phyloP scores from a whole-genome alignment of 2,888 invertebrate species.

The Stegana nigrithorax region DNA sequence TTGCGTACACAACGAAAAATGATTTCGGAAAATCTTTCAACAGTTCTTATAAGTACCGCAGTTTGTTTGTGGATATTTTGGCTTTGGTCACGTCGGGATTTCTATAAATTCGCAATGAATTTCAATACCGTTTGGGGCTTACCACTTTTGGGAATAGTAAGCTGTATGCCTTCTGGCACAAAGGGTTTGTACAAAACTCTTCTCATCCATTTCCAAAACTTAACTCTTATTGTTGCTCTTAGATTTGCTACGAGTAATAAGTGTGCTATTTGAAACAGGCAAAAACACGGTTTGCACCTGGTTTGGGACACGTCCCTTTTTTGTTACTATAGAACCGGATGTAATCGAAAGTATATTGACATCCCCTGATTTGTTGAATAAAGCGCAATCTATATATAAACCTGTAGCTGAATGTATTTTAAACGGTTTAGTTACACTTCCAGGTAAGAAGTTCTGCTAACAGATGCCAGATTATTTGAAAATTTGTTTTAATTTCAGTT shows the following conservation, averaged over 20 bases:
- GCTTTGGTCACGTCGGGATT: conserved; percentile 5
- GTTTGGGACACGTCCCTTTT: not conserved
- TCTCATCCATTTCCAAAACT: not conserved
- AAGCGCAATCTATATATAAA: not conserved
- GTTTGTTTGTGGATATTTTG: not conserved
- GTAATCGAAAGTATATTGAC: not conserved
- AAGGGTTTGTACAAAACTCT: not conserved
- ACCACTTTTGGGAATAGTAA: not conserved
- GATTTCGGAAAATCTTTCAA: no score
- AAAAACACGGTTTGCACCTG: not conserved
- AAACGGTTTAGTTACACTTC: not conserved
- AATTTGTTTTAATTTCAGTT: not conserved
- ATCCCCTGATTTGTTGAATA: not conserved
- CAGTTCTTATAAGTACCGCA: no score
- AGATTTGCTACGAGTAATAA: not conserved
- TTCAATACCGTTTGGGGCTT: not conserved
- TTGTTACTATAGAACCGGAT: not conserved
- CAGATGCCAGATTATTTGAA: not conserved
- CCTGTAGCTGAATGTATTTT: no score
- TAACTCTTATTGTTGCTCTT: not conserved
- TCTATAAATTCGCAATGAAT: not conserved
- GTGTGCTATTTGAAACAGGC: no score
- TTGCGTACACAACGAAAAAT: no score
- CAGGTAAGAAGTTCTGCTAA: not conserved
- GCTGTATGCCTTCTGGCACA: not conserved